Conservation (phyloP, 1,140 invertebrate genomes). For the Nasonia longicornis region DNA sequence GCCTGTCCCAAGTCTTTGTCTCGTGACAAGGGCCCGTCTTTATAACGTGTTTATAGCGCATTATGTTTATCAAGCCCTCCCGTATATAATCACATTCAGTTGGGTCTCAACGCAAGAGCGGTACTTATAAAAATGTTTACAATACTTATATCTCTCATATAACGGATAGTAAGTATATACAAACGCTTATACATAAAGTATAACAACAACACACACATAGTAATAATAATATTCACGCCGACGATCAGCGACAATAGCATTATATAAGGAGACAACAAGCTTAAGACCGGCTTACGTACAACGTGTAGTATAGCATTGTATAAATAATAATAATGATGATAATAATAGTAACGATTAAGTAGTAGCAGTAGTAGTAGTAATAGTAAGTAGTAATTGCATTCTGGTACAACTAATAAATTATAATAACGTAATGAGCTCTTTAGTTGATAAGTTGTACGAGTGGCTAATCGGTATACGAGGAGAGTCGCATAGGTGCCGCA, state of each 20-base stretch:
- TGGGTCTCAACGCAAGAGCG: constrained; percentile 46
- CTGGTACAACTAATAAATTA: constrained; percentile 48
- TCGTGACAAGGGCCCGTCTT: constrained; percentile 51
- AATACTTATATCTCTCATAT: constrained; percentile 65
- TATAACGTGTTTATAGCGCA: constrained; percentile 12
- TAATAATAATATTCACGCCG: constrained; percentile 42
- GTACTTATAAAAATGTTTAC: constrained; percentile 64
- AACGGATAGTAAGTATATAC: constrained; percentile 62
- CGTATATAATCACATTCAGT: constrained; percentile 56
- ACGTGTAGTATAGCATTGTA: constrained; percentile 53
- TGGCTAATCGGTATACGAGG: constrained; percentile 68
- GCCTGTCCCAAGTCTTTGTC: constrained; percentile 66
- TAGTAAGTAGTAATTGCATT: constrained; percentile 62
- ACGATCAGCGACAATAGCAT: constrained; percentile 46
- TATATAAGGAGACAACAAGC: constrained; percentile 62
- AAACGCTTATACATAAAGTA: constrained; percentile 66
- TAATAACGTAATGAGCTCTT: constrained; percentile 58
- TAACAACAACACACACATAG: constrained; percentile 58
- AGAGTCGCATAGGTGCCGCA: constrained; percentile 69
- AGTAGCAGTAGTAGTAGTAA: constrained; percentile 38
- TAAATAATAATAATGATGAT: constrained; percentile 57
- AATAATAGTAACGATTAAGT: constrained; percentile 51
- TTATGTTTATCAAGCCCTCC: constrained; percentile 19
- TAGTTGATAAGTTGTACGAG: constrained; percentile 59
- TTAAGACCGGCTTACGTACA: constrained; percentile 62